A percentile compares a stretch with the other conserved stretches of the same genome.
Conservation (phyloP, 1,140 invertebrate species). For the Trialeurodes vaporariorum region DNA sequence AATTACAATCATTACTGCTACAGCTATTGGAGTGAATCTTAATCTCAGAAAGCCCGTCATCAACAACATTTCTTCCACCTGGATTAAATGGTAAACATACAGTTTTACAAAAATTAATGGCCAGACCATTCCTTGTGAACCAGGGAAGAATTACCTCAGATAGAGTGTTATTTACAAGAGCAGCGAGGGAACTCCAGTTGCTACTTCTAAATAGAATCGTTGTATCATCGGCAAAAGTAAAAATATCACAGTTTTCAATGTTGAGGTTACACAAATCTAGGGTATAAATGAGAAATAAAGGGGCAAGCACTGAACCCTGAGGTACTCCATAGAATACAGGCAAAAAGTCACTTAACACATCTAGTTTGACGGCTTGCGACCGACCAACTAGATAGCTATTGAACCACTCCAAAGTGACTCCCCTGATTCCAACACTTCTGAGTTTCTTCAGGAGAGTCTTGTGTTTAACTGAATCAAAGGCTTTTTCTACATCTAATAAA, state of each 20-base stretch:
- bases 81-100: neutral
- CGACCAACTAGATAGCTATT: neutral
- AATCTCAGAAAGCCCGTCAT: neutral
- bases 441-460: neutral
- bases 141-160: neutral
- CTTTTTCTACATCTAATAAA: neutral
- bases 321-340: neutral
- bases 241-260: neutral
- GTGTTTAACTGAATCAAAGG: neutral
- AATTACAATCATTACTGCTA: neutral
- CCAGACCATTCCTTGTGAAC: neutral
- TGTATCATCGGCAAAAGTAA: neutral
- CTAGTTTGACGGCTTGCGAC: neutral
- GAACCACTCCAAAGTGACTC: neutral
- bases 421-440: neutral
- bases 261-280: neutral
- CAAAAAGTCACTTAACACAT: neutral
- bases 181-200: neutral
- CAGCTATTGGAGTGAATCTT: neutral
- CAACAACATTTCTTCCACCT: too few relatives aligned
- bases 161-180: neutral
- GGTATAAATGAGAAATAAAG: neutral
- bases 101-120: neutral
- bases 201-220: neutral
- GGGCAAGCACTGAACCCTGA: neutral